Evolutionary conservation across 2,888 invertebrate species (phyloP).

Genomic region (Nemurella pictetii): DNA sequence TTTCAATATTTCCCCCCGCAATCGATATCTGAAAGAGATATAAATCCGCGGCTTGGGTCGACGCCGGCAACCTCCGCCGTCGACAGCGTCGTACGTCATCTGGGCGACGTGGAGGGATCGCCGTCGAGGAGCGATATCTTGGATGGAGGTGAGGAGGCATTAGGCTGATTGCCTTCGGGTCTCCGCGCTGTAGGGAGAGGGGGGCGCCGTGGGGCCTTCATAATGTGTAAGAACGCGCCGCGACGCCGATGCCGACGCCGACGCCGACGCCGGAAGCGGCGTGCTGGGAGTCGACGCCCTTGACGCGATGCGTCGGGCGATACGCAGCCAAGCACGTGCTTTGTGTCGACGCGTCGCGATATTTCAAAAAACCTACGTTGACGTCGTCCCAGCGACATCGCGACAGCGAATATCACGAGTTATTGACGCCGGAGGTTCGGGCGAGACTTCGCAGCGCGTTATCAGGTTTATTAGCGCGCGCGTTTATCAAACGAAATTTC

Average conservation of each 20-base stretch:
- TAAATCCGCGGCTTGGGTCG: not conserved
- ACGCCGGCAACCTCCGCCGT: too few species aligned
- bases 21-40: not conserved
- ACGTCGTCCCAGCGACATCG: too few species aligned
- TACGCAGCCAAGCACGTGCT: not conserved
- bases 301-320: not conserved
- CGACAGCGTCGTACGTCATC: too few species aligned
- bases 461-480: not conserved
- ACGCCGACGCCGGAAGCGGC: not conserved
- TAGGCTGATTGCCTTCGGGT: not conserved
- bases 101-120: not conserved
- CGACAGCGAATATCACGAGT: too few species aligned
- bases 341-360: too few species aligned
- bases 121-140: not conserved
- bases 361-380: too few species aligned
- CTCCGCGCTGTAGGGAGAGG: not conserved
- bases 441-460: not conserved
- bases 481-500: not conserved
- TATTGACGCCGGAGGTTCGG: not conserved
- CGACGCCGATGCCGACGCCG: not conserved
- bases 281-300: not conserved
- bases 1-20: not conserved
- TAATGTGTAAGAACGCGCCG: too few species aligned
- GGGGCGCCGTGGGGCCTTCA: not conserved
- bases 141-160: not conserved